Evolutionary conservation across 2,113 vertebrate species (phyloP).

Genomic region (Thunnus thynnus): DNA sequence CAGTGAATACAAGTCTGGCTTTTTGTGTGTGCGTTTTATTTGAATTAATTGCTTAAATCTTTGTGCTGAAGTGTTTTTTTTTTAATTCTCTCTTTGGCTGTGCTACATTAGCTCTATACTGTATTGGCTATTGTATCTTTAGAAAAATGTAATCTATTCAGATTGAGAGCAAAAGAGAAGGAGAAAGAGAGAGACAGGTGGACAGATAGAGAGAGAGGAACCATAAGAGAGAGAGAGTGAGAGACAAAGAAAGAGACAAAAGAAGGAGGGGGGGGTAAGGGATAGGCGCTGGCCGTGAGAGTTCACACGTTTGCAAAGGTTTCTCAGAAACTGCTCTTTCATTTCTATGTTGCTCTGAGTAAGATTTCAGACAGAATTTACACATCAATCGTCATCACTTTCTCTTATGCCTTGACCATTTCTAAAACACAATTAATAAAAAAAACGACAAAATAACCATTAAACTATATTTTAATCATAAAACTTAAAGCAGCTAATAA

Average conservation of each 20-base stretch:
- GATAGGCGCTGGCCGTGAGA: background rate
- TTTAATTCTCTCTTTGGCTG: slow-evolving; percentile 1
- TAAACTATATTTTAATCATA: slow-evolving; percentile 58
- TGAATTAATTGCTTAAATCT: slow-evolving; percentile 37
- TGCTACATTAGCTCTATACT: slow-evolving; percentile 20
- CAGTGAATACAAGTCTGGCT: slow-evolving; percentile 26
- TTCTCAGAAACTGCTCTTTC: slow-evolving; percentile 54
- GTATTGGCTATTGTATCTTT: slow-evolving; percentile 26
- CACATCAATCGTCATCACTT: background rate
- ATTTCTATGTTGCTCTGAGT: slow-evolving; percentile 8
- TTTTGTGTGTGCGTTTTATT: slow-evolving; percentile 40
- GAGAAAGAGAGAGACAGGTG: slow-evolving; percentile 6
- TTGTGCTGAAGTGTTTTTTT: background rate
- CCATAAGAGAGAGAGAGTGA: background rate
- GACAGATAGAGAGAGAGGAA: background rate
- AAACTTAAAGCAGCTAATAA: slow-evolving; percentile 55
- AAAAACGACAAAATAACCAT: slow-evolving; percentile 33
- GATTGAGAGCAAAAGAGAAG: background rate
- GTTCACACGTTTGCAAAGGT: slow-evolving; percentile 61
- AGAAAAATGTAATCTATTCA: slow-evolving; percentile 36
- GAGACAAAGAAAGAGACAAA: background rate
- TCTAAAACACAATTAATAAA: slow-evolving; percentile 32
- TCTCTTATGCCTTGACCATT: background rate
- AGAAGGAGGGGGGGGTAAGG: too few relatives aligned
- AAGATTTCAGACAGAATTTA: background rate